These are phyloP conservation scores for Hippoglossus stenolepis DNA, from an alignment of 2,113 vertebrate species.

Conservation along the genomic window DNA sequence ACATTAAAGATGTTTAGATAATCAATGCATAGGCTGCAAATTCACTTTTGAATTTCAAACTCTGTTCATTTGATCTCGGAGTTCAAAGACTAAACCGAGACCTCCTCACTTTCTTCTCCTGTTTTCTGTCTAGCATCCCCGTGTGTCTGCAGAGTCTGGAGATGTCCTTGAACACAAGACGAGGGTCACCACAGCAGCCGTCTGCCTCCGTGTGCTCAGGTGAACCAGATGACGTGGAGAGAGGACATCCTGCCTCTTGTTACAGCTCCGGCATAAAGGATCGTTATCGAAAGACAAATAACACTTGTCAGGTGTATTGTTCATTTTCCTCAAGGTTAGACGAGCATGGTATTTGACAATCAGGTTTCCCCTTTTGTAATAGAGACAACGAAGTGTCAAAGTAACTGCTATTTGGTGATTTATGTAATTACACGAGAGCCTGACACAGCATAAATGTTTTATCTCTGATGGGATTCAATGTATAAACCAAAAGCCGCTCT, in stretches of 20 bases:
- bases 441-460: conserved; percentile 13
- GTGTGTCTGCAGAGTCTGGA: not conserved
- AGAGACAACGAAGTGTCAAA: not conserved
- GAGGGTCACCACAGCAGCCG: conserved; percentile 57
- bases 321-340: not conserved
- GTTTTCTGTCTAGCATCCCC: too few species aligned
- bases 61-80: not conserved
- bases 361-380: not conserved
- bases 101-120: too few species aligned
- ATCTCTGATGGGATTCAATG: conserved; percentile 17
- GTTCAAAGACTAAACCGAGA: too few species aligned
- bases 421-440: not conserved
- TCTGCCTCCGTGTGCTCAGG: conserved; percentile 13
- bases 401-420: not conserved
- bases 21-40: not conserved
- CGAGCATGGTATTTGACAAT: not conserved
- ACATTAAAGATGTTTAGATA: not conserved
- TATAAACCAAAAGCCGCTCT: conserved; percentile 16
- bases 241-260: not conserved
- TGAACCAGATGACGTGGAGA: not conserved
- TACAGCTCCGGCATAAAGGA: not conserved
- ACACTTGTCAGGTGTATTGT: too few species aligned
- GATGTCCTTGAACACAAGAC: conserved; percentile 66
- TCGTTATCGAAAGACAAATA: not conserved
- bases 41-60: not conserved